Conservation (phyloP, 1,140 invertebrate genomes). For the Chlorops oryzae region DNA sequence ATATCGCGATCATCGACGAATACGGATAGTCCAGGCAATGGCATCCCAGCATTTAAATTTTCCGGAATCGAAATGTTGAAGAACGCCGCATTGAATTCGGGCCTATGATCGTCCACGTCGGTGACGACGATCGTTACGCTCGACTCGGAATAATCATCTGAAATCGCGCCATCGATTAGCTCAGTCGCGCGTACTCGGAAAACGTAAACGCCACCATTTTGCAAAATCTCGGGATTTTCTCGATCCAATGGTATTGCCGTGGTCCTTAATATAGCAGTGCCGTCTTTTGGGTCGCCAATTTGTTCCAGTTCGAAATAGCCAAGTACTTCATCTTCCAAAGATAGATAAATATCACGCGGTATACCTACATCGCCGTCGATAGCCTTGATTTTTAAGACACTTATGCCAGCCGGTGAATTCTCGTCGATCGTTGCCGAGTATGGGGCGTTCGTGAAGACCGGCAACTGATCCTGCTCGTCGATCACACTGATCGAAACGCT, state of each 20-base stretch:
- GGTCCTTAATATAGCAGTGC: constrained; percentile 56
- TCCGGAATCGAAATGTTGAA: constrained; percentile 71
- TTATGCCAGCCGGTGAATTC: constrained; percentile 57
- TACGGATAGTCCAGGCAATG: constrained; percentile 65
- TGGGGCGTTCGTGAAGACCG: constrained; percentile 69
- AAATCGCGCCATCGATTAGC: constrained; percentile 63
- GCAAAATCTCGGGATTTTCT: constrained; percentile 64
- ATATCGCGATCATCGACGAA: constrained; percentile 70
- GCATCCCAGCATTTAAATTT: constrained; percentile 64
- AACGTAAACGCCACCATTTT: constrained; percentile 71
- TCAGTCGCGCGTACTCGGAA: constrained; percentile 69
- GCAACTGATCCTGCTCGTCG: constrained; percentile 77
- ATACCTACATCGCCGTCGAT: constrained; percentile 72
- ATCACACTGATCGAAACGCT: constrained; percentile 67
- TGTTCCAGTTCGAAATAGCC: constrained; percentile 62
- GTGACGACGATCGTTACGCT: constrained; percentile 72
- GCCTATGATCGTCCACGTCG: constrained; percentile 77
- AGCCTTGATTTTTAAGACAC: constrained; percentile 62
- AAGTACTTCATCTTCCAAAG: constrained; percentile 60
- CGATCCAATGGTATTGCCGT: constrained; percentile 62
- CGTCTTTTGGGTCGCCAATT: constrained; percentile 50
- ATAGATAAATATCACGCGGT: constrained; percentile 59
- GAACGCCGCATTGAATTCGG: constrained; percentile 63
- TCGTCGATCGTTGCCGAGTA: constrained; percentile 70
- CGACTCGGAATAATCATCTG: constrained; percentile 61